Evolutionary conservation across 1,140 invertebrate genomes (phyloP).

Genomic region (Cataglyphis hispanica): DNA sequence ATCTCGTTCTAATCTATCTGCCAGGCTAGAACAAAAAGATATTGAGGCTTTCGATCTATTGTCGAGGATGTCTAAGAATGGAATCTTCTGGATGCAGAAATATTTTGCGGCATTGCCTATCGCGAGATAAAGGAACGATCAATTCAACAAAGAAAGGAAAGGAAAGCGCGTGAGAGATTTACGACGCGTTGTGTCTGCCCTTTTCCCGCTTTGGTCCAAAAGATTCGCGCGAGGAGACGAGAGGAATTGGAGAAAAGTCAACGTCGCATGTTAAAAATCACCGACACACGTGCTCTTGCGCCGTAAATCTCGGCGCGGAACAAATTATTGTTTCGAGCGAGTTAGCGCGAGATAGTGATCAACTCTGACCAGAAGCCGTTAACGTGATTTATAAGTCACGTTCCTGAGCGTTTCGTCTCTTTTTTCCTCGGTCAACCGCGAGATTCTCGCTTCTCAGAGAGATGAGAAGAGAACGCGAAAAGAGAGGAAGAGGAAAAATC

Average conservation of each 20-base stretch:
- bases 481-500: slow-evolving; percentile 23
- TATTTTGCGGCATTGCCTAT: not conserved
- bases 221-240: not conserved
- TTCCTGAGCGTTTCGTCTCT: not conserved
- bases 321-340: slow-evolving; percentile 42
- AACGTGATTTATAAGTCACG: slow-evolving; percentile 38
- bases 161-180: slow-evolving; percentile 13
- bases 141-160: not conserved
- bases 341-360: slow-evolving; percentile 39
- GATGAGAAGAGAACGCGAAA: not conserved
- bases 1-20: not conserved
- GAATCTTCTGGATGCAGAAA: not conserved
- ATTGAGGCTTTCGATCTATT: not conserved
- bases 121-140: not conserved
- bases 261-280: slow-evolving; percentile 16
- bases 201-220: slow-evolving; percentile 11
- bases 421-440: slow-evolving; percentile 10
- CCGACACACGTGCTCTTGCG: not conserved
- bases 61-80: not conserved
- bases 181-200: not conserved
- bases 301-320: slow-evolving; percentile 12
- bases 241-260: not conserved
- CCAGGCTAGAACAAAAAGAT: not conserved
- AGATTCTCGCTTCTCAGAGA: slow-evolving; percentile 28
- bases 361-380: slow-evolving; percentile 36